These are phyloP conservation scores for Synanthedon formicaeformis DNA, from an alignment of 2,888 invertebrate species.

Conservation along the genomic window DNA sequence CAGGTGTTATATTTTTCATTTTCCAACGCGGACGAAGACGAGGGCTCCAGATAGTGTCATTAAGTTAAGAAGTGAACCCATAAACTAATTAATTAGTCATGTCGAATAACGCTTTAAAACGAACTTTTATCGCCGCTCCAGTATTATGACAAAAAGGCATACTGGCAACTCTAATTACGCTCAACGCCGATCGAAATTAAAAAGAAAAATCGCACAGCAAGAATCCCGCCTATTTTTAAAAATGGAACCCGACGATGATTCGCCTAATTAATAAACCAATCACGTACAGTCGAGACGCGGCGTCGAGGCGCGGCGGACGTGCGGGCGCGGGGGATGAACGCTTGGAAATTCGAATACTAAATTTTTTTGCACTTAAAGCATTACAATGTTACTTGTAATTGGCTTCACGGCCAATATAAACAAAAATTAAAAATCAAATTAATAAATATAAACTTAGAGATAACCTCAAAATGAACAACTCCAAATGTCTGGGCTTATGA, in stretches of 20 bases:
- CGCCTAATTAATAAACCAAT: slow-evolving; percentile 72
- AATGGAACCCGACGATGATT: slow-evolving; percentile 59
- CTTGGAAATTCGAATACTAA: slow-evolving; percentile 66
- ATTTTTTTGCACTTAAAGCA: slow-evolving; percentile 63
- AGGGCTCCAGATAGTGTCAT: neutral
- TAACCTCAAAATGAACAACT: neutral
- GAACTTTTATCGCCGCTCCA: slow-evolving; percentile 38
- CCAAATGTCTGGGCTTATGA: too few relatives aligned
- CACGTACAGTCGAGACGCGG: slow-evolving; percentile 70
- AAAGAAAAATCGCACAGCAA: slow-evolving; percentile 65
- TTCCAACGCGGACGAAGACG: too few relatives aligned
- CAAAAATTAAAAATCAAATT: slow-evolving; percentile 48
- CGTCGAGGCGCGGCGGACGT: slow-evolving; percentile 66
- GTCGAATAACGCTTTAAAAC: slow-evolving; percentile 33
- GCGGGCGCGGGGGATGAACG: slow-evolving; percentile 68
- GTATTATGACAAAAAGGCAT: slow-evolving; percentile 52
- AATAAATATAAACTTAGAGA: slow-evolving; percentile 19
- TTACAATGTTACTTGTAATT: slow-evolving; percentile 64
- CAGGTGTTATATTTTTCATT: too few relatives aligned
- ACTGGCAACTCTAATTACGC: slow-evolving; percentile 62
- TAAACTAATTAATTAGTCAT: slow-evolving; percentile 35
- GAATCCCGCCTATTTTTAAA: slow-evolving; percentile 72
- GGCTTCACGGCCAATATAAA: slow-evolving; percentile 56
- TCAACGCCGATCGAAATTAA: slow-evolving; percentile 64
- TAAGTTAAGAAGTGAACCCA: slow-evolving; percentile 2